Evolutionary conservation across 2,113 vertebrate genomes (phyloP).

Genomic region (Elaphurus davidianus): DNA sequence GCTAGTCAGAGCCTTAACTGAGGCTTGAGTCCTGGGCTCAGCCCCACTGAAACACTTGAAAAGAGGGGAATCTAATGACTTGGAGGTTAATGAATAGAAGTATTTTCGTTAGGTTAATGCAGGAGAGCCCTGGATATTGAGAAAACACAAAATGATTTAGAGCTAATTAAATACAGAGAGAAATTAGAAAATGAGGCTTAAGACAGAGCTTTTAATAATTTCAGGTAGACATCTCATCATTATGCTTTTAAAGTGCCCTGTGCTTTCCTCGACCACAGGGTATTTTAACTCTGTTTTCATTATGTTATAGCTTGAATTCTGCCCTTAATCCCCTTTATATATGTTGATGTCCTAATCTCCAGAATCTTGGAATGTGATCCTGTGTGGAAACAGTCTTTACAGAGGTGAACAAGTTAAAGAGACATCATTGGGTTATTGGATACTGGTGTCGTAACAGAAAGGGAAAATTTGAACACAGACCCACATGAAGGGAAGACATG

Average conservation of each 20-base stretch:
- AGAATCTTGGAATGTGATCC: not conserved
- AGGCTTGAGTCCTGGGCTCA: not conserved
- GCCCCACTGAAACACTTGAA: not conserved
- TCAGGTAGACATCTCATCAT: not conserved
- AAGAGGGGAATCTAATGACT: not conserved
- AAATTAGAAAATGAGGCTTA: conserved; percentile 36
- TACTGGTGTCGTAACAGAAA: not conserved
- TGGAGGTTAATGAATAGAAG: conserved; percentile 38
- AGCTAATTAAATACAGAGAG: conserved; percentile 45
- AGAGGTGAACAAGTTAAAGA: not conserved
- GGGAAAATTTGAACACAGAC: too few species aligned
- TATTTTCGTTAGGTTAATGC: conserved; percentile 1
- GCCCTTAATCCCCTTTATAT: not conserved
- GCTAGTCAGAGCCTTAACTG: not conserved
- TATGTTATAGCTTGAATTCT: not conserved
- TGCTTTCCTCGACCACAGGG: not conserved
- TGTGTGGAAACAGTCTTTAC: not conserved
- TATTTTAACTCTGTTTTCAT: not conserved
- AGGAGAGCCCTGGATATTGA: conserved; percentile 40
- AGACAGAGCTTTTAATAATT: conserved; percentile 35
- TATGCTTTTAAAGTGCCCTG: not conserved
- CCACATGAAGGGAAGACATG: not conserved
- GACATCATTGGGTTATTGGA: not conserved
- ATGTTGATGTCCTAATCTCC: not conserved
- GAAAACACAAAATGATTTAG: conserved; percentile 48